Percentiles rank a stretch among this genome's conserved stretches.
phyloP scores from a whole-genome alignment of 2,797 vertebrate genomes.

The Buceros bicornis region DNA sequence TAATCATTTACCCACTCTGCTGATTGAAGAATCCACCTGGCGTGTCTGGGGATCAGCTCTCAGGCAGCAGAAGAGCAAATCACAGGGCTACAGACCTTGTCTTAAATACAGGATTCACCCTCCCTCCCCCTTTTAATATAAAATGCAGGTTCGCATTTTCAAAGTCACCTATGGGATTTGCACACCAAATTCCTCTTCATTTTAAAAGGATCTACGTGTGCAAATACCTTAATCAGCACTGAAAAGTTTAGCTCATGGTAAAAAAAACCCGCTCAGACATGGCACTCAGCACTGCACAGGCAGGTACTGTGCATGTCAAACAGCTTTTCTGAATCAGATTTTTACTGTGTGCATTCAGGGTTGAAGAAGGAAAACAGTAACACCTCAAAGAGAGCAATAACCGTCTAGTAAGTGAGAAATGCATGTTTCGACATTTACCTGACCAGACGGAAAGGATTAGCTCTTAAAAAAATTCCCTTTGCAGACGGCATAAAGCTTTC shows the following conservation, averaged over 20 bases:
- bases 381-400: neutral
- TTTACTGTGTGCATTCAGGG: neutral
- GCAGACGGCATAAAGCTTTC: neutral
- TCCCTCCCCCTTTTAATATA: neutral
- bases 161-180: neutral
- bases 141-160: neutral
- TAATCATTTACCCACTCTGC: neutral
- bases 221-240: constrained; percentile 19
- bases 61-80: neutral
- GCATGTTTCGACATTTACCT: neutral
- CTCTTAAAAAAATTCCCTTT: neutral
- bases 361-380: neutral
- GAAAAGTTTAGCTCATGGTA: neutral
- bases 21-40: neutral
- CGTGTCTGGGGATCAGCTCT: neutral
- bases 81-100: neutral
- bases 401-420: neutral
- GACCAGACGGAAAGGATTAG: neutral
- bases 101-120: neutral
- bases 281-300: neutral
- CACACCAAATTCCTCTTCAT: neutral
- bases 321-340: neutral
- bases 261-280: neutral
- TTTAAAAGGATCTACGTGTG: neutral
- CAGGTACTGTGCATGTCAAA: neutral